Base-by-base conservation (phyloP, 2,797 vertebrate genomes). In the Sternarchorhynchus goeldii region DNA sequence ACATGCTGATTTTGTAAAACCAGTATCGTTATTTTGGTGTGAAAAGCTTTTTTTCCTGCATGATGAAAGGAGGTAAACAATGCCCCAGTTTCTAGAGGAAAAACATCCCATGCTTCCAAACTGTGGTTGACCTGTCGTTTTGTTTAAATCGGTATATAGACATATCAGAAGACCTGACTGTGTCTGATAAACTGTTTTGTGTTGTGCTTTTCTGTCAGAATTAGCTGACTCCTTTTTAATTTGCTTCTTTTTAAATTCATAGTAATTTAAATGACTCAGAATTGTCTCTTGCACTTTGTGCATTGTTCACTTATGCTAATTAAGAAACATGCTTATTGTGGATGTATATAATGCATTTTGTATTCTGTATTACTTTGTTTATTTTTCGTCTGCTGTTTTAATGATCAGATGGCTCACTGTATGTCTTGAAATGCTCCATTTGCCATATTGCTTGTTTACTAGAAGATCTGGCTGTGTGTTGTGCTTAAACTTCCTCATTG, bases 401-500 rank as follows among this genome's bases (percentile, higher is more conserved):
- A 10, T 67, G 5, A 2, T 0, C 5, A 20, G 64, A 21, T 10
- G 3, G 10, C 25, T 45, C 2, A 20, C 20, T 20, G 16, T 39
- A 41, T 20, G 63, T 21, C 36, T 34, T 12, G 10, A 65, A 1
- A 39, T 10, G 32, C n/a, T 1, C 10, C 3, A 10, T 65, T 65
- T 10, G 18, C 45, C 12, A 2, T 50, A 50, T 6, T 41, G 64
- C 41, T 53, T 53, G 39, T 53, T 53, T 50, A 17, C 3, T 20
- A 34, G n/a, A 12, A 6, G 10, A 7, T 36, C 21, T 21, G 31
- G 10, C 17, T 21, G n/a, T 72, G 69, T 58, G 32, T 57, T 72
- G 69, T 71, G 68, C 31, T 36, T 41, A 34, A 20, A 56, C 55
- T 34, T 72, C n/a, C n/a, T 72, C 32, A 17, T 72, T 39, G 55